Evolutionary conservation across 2,888 invertebrate species (phyloP).

Genomic region (Caenorhabditis macrosperma): DNA sequence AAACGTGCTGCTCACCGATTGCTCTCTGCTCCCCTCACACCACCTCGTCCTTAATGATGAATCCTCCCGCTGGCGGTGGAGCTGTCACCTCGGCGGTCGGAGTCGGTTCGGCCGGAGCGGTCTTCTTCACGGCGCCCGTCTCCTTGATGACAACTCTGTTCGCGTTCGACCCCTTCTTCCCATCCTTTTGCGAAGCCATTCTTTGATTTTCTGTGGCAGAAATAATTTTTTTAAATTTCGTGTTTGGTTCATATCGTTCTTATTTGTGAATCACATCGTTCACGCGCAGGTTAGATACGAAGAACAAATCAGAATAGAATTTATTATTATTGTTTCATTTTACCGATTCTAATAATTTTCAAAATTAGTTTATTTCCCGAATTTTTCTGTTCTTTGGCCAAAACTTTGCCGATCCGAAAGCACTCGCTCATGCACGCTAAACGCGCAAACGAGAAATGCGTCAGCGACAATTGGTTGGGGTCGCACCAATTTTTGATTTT

Average conservation of each 20-base stretch:
- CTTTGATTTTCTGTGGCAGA: neutral
- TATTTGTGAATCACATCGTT: too few species aligned
- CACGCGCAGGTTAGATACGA: too few species aligned
- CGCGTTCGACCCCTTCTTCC: conserved; percentile 13
- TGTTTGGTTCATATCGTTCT: too few species aligned
- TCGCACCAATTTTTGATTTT: neutral
- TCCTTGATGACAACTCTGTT: conserved; percentile 41
- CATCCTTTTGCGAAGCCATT: conserved; percentile 23
- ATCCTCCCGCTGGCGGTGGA: conserved; percentile 48
- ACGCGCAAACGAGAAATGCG: neutral
- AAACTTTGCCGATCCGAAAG: too few species aligned
- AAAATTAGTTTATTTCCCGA: too few species aligned
- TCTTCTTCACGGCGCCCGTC: conserved; percentile 35
- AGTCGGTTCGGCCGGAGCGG: conserved; percentile 32
- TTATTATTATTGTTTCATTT: too few species aligned
- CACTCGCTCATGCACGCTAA: neutral
- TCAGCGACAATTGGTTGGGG: neutral
- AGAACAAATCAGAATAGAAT: too few species aligned
- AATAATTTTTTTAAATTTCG: neutral
- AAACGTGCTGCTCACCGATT: neutral
- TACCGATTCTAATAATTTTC: too few species aligned
- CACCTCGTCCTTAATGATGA: conserved; percentile 51
- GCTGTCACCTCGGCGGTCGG: conserved; percentile 50
- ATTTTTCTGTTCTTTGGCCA: too few species aligned
- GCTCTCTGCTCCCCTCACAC: too few species aligned